These are phyloP conservation scores for Atta texana DNA, from an alignment of 1,140 invertebrate genomes.

Conservation along the genomic window DNA sequence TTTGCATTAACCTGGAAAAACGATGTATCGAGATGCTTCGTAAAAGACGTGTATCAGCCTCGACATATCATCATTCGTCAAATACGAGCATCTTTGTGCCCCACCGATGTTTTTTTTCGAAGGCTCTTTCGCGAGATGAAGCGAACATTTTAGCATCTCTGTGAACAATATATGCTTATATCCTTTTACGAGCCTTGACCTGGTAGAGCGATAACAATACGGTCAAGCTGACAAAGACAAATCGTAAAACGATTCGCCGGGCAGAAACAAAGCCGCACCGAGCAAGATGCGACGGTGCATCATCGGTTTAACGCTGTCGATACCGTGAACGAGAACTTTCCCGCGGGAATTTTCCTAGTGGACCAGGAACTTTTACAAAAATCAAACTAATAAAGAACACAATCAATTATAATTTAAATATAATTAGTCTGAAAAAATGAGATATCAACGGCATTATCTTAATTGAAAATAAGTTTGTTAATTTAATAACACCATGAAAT, in stretches of 20 bases:
- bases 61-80: conserved; percentile 28
- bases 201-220: background rate
- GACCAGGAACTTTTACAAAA: background rate
- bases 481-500: no score
- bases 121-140: conserved; percentile 7
- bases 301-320: conserved; percentile 30
- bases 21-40: background rate
- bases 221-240: conserved; percentile 51
- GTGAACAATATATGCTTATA: conserved; percentile 41
- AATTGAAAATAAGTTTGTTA: no score
- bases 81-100: conserved; percentile 6
- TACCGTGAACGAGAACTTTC: conserved; percentile 20
- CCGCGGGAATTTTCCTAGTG: conserved; percentile 8
- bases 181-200: conserved; percentile 36
- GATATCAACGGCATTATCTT: no score
- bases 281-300: conserved; percentile 18
- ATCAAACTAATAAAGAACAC: background rate
- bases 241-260: conserved; percentile 49
- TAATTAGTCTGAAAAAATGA: no score
- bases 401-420: conserved; percentile 21
- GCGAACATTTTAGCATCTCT: conserved; percentile 36
- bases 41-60: conserved; percentile 6
- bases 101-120: background rate
- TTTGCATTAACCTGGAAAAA: conserved; percentile 1
- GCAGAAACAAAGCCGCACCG: conserved; percentile 38